Evolutionary conservation across 2,113 vertebrate genomes (phyloP).

Genomic region (Conger conger): DNA sequence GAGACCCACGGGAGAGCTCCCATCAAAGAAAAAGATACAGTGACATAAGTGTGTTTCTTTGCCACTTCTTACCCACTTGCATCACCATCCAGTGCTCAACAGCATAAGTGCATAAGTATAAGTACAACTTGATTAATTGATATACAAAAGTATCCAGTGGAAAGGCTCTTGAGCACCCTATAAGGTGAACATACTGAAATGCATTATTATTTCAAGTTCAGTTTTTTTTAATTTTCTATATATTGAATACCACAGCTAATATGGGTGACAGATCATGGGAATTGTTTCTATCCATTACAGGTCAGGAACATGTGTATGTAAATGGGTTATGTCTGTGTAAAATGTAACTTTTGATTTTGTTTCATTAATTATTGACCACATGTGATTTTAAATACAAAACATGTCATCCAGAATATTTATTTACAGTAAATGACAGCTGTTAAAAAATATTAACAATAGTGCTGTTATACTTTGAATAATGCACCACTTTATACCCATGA

Average conservation of each 20-base stretch:
- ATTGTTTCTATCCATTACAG: no score
- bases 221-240: not conserved
- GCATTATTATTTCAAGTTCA: not conserved
- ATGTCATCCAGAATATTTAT: no score
- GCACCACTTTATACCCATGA: no score
- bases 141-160: not conserved
- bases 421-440: no score
- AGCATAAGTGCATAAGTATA: not conserved
- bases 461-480: no score
- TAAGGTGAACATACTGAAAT: not conserved
- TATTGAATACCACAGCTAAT: not conserved
- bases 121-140: not conserved
- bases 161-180: not conserved
- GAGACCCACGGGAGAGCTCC: not conserved
- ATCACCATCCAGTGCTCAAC: not conserved
- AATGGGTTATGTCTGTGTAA: no score
- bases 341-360: no score
- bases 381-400: no score
- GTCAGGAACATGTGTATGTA: no score
- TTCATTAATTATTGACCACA: no score
- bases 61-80: not conserved
- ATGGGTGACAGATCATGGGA: no score
- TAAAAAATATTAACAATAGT: no score
- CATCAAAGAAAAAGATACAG: not conserved
- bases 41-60: slow-evolving; percentile 2